phyloP scores from a whole-genome alignment of 2,888 invertebrate genomes.

The Eupithecia subumbrata region DNA sequence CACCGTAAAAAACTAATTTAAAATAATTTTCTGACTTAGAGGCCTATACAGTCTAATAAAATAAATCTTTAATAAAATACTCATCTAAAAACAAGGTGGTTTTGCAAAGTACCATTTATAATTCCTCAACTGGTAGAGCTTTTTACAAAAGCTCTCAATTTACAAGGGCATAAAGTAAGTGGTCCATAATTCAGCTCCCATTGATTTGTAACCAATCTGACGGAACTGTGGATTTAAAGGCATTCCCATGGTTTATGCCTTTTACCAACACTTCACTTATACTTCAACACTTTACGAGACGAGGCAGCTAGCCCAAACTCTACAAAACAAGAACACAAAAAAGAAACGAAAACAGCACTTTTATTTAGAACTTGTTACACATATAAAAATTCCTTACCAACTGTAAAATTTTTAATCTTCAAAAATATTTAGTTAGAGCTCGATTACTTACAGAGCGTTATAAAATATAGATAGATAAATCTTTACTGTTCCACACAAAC shows the following conservation, averaged over 20 bases:
- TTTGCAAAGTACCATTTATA: neutral
- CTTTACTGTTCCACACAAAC: no score
- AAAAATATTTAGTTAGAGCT: neutral
- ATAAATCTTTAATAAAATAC: no score
- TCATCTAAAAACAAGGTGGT: neutral
- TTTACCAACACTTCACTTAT: conserved; percentile 35
- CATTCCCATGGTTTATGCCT: conserved; percentile 54
- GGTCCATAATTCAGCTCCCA: conserved; percentile 43
- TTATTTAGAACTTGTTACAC: no score
- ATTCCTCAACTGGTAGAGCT: neutral
- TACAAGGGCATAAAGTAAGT: conserved; percentile 42
- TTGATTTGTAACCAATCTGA: conserved; percentile 54
- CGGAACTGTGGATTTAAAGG: conserved; percentile 59
- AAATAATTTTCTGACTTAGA: no score
- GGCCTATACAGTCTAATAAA: no score
- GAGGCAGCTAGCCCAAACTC: conserved; percentile 12
- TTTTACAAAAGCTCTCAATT: conserved; percentile 38
- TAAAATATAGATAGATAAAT: no score
- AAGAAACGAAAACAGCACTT: no score
- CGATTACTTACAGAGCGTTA: neutral
- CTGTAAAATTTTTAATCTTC: neutral
- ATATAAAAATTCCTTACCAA: neutral
- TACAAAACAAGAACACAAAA: neutral
- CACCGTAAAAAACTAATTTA: no score
- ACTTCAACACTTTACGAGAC: neutral